Evolutionary conservation across 2,888 invertebrate species (phyloP).

Genomic region (Sympetrum striolatum): DNA sequence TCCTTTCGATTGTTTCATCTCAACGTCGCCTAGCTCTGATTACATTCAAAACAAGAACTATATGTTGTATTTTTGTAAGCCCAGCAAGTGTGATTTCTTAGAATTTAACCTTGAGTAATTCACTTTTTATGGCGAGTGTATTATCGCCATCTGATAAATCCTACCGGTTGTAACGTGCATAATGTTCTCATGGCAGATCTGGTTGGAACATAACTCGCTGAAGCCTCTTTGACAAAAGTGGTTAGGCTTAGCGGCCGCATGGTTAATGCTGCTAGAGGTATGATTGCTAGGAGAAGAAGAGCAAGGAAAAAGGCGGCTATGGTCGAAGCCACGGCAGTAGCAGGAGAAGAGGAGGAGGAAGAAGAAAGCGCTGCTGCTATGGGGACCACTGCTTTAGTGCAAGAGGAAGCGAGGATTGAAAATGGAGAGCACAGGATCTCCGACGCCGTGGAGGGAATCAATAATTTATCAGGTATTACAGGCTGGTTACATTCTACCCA

Average conservation of each 20-base stretch:
- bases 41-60: too few species aligned
- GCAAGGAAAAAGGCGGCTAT: constrained; percentile 29
- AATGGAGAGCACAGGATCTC: constrained; percentile 31
- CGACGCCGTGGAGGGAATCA: background rate
- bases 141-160: background rate
- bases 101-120: too few species aligned
- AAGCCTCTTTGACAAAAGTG: constrained; percentile 24
- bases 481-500: too few species aligned
- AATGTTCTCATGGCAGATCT: background rate
- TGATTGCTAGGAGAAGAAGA: constrained; percentile 37
- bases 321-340: constrained; percentile 27
- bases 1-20: too few species aligned
- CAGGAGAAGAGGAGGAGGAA: constrained; percentile 18
- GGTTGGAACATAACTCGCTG: background rate
- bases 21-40: too few species aligned
- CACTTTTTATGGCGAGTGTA: too few species aligned
- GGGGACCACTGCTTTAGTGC: constrained; percentile 11
- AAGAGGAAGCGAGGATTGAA: background rate
- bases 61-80: too few species aligned
- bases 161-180: background rate
- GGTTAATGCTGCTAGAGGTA: constrained; percentile 40
- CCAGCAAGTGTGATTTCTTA: too few species aligned
- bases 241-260: constrained; percentile 30
- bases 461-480: constrained; percentile 1
- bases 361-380: constrained; percentile 4